Evolutionary conservation across 2,113 vertebrate species (phyloP), one percentile per base, ranked within the genome.

Genomic region (Vombatus ursinus): DNA sequence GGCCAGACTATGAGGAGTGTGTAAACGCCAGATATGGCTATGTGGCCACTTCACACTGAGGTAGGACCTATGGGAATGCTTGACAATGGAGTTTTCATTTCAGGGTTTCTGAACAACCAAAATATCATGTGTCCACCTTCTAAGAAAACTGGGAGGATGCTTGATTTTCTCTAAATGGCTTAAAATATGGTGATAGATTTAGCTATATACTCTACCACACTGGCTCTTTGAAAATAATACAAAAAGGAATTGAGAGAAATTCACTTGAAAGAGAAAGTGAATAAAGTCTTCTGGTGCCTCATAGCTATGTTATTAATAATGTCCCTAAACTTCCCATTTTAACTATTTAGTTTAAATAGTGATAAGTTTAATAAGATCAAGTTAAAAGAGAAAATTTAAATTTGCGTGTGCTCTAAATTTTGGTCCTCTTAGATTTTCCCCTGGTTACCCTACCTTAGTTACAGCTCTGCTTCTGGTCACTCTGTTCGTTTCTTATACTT

Each of bases 141-240:
- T 37, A 84, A 84, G 19, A 22, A n/a, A 44, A 44, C 22, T 44
- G 2, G 7, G n/a, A 22, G 16, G 6, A 8, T n/a, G 44, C 16
- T 84, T 44, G n/a, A 8, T 22, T 77, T 44, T 84, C 68, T 77
- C 37, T 19, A 84, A 84, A 23, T 84, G 37, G 0, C 2, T 84
- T 44, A 84, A 84, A 84, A 44, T 84, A 23, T 14, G 9, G 54
- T 2, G 11, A 37, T 44, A 84, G n/a, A n/a, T 22, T 84, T 84
- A 37, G 4, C 3, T 37, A 44, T 44, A n/a, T n/a, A 77, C 61
- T 77, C 31, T 77, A 5, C 61, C 19, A 44, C 5, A 19, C 16
- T 44, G 68, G 19, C 68, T 84, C 68, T 84, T 44, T 97, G 14
- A 93, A 68, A 92, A n/a, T 57, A 92, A 93, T 53, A 92, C 92